Evolutionary conservation across 2,888 invertebrate genomes (phyloP), one percentile per base, ranked within the genome.

Genomic region (Neoascia interrupta): DNA sequence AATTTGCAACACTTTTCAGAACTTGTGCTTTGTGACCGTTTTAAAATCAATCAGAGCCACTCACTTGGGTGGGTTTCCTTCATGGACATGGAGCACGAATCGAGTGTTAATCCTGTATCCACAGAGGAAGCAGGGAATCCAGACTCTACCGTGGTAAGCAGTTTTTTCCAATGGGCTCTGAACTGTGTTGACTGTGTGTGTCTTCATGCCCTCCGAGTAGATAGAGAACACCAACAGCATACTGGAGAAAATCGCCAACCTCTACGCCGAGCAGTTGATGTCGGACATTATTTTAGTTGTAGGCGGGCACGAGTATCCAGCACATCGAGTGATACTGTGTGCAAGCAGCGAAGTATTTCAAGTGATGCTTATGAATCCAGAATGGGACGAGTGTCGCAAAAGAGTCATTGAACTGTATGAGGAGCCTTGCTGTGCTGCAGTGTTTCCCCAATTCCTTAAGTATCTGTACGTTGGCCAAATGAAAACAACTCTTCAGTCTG

Each of bases 321-420:
- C 96, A 1, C 98, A 98, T 89, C 92, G 96, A 75, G 92, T 98
- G 5, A 97, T 98, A 84, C 91, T 98, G 3, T 97, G 97, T 89
- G 96, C 97, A 61, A 96, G 95, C 82, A 97, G 97, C 88, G 97
- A 97, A 90, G 97, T 98, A 45, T 97, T 98, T 87, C 96, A 96
- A 91, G 96, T 96, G n/a, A 98, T 98, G 98, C 89, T 98, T 39
- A 97, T 96, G 94, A 96, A 95, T 85, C 94, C 96, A 0, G 94
- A 95, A 85, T 98, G 97, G 97, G 94, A 92, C 54, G 98, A 98
- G 87, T 96, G 96, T 86, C 92, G 94, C 63, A 95, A 96, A 87
- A 94, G 93, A 82, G 91, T 93, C 39, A 94, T 98, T 47, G 93
- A 94, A 51, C 90, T 98, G 10, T 94, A 95, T 84, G 98, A 98